A percentile compares a stretch with the other conserved stretches of the same genome.
phyloP scores from a whole-genome alignment of 2,888 invertebrate species.

The Polietes domitor region DNA sequence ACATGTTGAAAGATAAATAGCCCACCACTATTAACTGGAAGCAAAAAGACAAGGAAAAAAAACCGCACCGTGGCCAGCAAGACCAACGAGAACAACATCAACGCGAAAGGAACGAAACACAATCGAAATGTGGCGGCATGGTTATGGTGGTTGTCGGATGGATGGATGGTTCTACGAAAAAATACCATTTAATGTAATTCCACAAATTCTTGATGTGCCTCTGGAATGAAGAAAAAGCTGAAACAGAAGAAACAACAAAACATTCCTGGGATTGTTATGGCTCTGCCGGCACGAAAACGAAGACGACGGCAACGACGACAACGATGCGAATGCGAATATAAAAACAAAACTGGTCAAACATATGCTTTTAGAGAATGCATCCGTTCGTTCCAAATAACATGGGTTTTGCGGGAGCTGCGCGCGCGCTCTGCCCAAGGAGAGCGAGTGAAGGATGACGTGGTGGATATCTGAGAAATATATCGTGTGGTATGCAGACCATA shows the following conservation, averaged over 20 bases:
- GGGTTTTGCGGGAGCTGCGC: background rate
- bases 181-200: slow-evolving; percentile 63
- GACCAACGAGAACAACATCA: slow-evolving; percentile 28
- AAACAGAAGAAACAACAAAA: slow-evolving; percentile 62
- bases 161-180: slow-evolving; percentile 35
- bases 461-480: slow-evolving; percentile 64
- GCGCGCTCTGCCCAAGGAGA: background rate
- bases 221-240: slow-evolving; percentile 63
- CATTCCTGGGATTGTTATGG: slow-evolving; percentile 61
- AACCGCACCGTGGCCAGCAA: slow-evolving; percentile 23
- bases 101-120: slow-evolving; percentile 36
- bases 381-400: background rate
- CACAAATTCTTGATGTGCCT: slow-evolving; percentile 64
- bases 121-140: slow-evolving; percentile 45
- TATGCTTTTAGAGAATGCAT: slow-evolving; percentile 60
- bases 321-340: slow-evolving; percentile 63
- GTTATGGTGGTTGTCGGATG: slow-evolving; percentile 17
- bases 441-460: slow-evolving; percentile 25
- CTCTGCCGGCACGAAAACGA: slow-evolving; percentile 18
- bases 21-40: slow-evolving; percentile 50
- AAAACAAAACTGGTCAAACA: slow-evolving; percentile 67
- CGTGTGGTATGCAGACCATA: slow-evolving; percentile 63
- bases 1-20: slow-evolving; percentile 57
- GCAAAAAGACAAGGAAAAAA: background rate
- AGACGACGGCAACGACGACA: slow-evolving; percentile 44